These are phyloP conservation scores for Lysandra coridon DNA, from an alignment of 2,888 invertebrate species.

Conservation along the genomic window DNA sequence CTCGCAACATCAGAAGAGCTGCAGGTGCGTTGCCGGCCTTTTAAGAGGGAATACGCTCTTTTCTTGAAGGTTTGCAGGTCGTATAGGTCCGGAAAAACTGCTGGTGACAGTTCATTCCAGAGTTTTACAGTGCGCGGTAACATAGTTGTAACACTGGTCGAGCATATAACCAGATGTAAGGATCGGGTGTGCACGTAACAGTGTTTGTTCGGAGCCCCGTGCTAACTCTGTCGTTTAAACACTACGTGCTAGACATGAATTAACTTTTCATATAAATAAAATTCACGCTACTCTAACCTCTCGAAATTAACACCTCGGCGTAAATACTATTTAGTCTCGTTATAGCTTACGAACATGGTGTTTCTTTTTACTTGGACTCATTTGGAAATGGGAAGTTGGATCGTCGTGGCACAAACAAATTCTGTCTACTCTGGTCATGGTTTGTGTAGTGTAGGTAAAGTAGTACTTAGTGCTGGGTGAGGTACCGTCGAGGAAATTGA, in stretches of 20 bases:
- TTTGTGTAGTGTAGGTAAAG: background rate
- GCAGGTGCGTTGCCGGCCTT: too few species aligned
- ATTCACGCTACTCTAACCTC: slow-evolving; percentile 80
- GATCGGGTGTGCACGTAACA: slow-evolving; percentile 50
- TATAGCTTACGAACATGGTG: slow-evolving; percentile 56
- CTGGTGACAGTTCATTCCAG: too few species aligned
- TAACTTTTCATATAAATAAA: slow-evolving; percentile 81
- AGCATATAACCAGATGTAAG: slow-evolving; percentile 41
- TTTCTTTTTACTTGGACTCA: background rate
- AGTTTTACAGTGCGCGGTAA: too few species aligned
- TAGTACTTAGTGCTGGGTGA: too few species aligned
- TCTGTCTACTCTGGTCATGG: background rate
- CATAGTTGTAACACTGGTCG: background rate
- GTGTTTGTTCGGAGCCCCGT: slow-evolving; percentile 74
- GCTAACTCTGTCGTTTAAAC: slow-evolving; percentile 79
- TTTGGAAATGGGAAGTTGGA: background rate
- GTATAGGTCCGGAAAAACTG: too few species aligned
- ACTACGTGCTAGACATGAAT: slow-evolving; percentile 77
- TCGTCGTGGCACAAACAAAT: background rate
- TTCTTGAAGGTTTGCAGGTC: too few species aligned
- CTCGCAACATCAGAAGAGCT: too few species aligned
- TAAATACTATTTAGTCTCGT: slow-evolving; percentile 75
- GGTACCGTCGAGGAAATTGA: too few species aligned
- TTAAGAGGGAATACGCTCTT: too few species aligned
- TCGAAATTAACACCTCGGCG: slow-evolving; percentile 79